Conservation (phyloP, 2,797 vertebrate species). For the Anguilla anguilla region DNA sequence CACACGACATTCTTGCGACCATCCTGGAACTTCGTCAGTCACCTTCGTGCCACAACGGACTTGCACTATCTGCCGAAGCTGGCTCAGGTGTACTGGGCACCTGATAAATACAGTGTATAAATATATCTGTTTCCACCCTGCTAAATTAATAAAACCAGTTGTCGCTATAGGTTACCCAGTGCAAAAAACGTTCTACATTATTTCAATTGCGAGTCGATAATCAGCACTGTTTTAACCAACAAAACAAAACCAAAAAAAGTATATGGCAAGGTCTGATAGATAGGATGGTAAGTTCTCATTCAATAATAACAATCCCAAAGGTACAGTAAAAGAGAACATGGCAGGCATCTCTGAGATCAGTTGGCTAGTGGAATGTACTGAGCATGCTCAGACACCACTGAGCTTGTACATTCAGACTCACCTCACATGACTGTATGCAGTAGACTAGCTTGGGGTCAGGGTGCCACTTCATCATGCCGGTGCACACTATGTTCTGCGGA, state of each 20-base stretch:
- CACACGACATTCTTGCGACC: not conserved
- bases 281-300: not conserved
- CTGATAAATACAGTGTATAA: not conserved
- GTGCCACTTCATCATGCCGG: constrained; percentile 86
- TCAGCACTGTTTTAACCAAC: not conserved
- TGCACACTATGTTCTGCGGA: constrained; percentile 87
- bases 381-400: constrained; percentile 52
- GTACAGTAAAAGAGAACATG: constrained; percentile 39
- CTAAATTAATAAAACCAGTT: not conserved
- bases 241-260: not conserved
- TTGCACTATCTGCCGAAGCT: not conserved
- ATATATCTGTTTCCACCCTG: not conserved
- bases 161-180: not conserved
- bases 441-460: constrained; percentile 83
- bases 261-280: too few species aligned
- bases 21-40: not conserved
- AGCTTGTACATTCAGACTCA: constrained; percentile 63
- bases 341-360: constrained; percentile 49
- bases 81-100: not conserved
- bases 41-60: not conserved
- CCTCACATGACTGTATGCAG: constrained; percentile 95
- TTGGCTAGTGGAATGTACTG: constrained; percentile 42
- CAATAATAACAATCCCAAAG: not conserved
- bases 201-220: not conserved
- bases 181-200: not conserved